Evolutionary conservation across 2,888 invertebrate genomes (phyloP).

Genomic region (Catocala fraxini): DNA sequence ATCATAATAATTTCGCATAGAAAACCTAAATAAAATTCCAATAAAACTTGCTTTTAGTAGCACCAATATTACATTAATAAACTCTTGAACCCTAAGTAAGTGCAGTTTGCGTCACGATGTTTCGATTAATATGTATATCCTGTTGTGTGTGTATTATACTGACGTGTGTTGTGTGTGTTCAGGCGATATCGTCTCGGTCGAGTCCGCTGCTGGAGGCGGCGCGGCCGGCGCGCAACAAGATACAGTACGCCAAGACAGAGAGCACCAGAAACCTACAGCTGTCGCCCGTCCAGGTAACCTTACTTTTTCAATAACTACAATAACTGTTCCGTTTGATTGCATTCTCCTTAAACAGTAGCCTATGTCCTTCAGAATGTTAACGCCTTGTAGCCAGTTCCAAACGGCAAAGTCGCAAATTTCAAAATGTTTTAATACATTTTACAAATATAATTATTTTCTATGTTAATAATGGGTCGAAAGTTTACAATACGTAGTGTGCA

Average conservation of each 20-base stretch:
- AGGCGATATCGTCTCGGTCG: conserved; percentile 74
- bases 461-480: too few species aligned
- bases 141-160: not conserved
- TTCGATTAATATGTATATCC: not conserved
- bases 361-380: too few species aligned
- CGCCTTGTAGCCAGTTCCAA: too few species aligned
- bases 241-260: conserved; percentile 86
- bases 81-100: not conserved
- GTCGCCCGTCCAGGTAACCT: conserved; percentile 90
- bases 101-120: not conserved
- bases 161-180: conserved; percentile 22
- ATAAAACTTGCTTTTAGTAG: not conserved
- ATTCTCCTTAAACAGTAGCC: too few species aligned
- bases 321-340: not conserved
- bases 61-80: not conserved
- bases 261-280: conserved; percentile 90
- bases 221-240: conserved; percentile 74
- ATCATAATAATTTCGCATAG: not conserved
- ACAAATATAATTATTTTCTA: too few species aligned
- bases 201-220: conserved; percentile 79
- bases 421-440: too few species aligned
- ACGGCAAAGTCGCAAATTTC: too few species aligned
- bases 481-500: too few species aligned
- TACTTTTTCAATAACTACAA: not conserved
- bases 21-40: not conserved